Percentiles rank a stretch among this genome's conserved stretches.
Evolutionary conservation across 2,113 vertebrate species (phyloP).

Genomic region (Noctilio leporinus): DNA sequence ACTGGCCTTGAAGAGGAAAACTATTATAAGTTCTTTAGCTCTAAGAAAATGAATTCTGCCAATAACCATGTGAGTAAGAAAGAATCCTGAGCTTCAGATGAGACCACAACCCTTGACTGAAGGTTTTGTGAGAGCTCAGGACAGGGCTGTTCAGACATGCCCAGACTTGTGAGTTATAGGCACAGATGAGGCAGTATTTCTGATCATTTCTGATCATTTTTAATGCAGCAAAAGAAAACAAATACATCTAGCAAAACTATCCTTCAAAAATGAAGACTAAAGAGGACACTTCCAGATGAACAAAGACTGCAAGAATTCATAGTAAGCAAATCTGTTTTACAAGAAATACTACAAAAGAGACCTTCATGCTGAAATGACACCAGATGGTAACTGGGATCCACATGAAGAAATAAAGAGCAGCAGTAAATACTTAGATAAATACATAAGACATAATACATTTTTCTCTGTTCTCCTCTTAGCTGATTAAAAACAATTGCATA

Average conservation of each 20-base stretch:
- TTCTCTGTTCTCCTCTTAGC: not conserved
- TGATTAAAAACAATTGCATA: not conserved
- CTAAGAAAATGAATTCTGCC: not conserved
- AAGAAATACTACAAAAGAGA: not conserved
- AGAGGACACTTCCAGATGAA: not conserved
- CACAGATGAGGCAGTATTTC: not conserved
- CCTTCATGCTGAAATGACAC: not conserved
- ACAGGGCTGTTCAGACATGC: not conserved
- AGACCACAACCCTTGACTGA: not conserved
- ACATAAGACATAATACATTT: not conserved
- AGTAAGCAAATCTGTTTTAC: not conserved
- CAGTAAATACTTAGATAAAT: not conserved
- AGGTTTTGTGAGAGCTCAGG: not conserved
- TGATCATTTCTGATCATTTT: not conserved
- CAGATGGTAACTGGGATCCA: not conserved
- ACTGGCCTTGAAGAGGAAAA: not conserved
- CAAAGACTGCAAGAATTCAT: not conserved
- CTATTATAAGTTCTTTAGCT: not conserved
- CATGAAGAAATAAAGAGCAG: not conserved
- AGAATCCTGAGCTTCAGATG: not conserved
- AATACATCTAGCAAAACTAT: not conserved
- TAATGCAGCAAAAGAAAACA: not conserved
- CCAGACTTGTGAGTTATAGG: not conserved
- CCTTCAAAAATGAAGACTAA: constrained; percentile 3
- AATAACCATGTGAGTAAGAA: not conserved